Evolutionary conservation across 2,797 vertebrate species (phyloP).

Genomic region (Myripristis murdjan): DNA sequence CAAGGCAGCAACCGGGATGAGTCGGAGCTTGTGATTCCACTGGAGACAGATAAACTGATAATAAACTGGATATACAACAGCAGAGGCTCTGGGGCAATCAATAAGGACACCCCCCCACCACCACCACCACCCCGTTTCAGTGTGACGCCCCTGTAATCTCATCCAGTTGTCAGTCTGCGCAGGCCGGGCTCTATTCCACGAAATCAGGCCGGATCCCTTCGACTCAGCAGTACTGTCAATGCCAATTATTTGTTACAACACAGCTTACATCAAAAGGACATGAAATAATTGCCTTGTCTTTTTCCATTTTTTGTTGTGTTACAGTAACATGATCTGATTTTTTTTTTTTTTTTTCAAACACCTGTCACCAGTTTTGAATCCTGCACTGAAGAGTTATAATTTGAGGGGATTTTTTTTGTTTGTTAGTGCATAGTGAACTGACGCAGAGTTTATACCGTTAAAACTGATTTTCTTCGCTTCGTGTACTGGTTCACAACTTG

Average conservation of each 20-base stretch:
- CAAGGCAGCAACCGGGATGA: neutral
- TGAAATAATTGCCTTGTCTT: neutral
- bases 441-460: too few relatives aligned
- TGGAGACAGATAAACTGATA: conserved; percentile 17
- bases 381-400: too few relatives aligned
- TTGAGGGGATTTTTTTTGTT: too few relatives aligned
- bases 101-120: conserved; percentile 35
- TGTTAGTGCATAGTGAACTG: too few relatives aligned
- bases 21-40: conserved; percentile 25
- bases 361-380: too few relatives aligned
- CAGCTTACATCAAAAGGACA: neutral
- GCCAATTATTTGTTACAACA: neutral
- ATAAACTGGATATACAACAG: conserved; percentile 21
- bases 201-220: conserved; percentile 13
- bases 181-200: neutral
- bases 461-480: too few relatives aligned
- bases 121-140: conserved; percentile 5
- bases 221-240: neutral
- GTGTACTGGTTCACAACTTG: too few relatives aligned
- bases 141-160: conserved; percentile 6
- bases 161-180: conserved; percentile 2
- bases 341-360: too few relatives aligned
- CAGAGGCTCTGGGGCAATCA: conserved; percentile 36
- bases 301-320: neutral
- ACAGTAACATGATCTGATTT: neutral